Percentiles rank a stretch among this genome's conserved stretches.
Evolutionary conservation across 2,888 invertebrate species (phyloP).

Genomic region (Metacarcinus magister): DNA sequence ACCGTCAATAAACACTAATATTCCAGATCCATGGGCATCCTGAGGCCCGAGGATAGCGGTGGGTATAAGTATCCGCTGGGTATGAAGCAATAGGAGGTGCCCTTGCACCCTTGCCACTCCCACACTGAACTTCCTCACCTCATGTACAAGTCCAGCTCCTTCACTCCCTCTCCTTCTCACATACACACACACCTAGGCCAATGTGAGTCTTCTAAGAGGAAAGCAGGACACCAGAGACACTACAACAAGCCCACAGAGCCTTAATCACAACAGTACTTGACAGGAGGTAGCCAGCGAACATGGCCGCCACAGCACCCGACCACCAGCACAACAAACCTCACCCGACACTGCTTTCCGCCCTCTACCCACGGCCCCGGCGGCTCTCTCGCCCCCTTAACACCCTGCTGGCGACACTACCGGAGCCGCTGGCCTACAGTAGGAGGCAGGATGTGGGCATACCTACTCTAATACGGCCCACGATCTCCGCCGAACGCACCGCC

Average conservation of each 20-base stretch:
- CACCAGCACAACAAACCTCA: slow-evolving; percentile 62
- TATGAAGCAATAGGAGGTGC: slow-evolving; percentile 6
- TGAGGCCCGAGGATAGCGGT: not conserved
- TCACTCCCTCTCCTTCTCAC: not conserved
- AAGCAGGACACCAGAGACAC: not conserved
- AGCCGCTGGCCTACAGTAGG: not conserved
- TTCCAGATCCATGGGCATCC: not conserved
- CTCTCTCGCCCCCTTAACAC: not conserved
- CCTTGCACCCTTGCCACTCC: slow-evolving; percentile 6
- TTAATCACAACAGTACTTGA: slow-evolving; percentile 68
- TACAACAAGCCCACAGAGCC: not conserved
- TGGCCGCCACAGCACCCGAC: slow-evolving; percentile 65
- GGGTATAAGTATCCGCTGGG: not conserved
- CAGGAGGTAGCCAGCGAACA: slow-evolving; percentile 68
- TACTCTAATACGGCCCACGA: slow-evolving; percentile 79
- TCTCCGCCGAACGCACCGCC: slow-evolving; percentile 74
- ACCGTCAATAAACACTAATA: not conserved
- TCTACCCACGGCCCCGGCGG: slow-evolving; percentile 32
- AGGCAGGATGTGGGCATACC: slow-evolving; percentile 65
- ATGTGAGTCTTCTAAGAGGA: slow-evolving; percentile 43
- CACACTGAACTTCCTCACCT: slow-evolving; percentile 9
- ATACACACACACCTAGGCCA: slow-evolving; percentile 57
- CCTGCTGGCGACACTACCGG: slow-evolving; percentile 57
- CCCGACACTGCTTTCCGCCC: slow-evolving; percentile 26
- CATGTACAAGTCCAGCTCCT: not conserved